Conservation (phyloP, 2,888 invertebrate genomes). For the Pollenia labialis region DNA sequence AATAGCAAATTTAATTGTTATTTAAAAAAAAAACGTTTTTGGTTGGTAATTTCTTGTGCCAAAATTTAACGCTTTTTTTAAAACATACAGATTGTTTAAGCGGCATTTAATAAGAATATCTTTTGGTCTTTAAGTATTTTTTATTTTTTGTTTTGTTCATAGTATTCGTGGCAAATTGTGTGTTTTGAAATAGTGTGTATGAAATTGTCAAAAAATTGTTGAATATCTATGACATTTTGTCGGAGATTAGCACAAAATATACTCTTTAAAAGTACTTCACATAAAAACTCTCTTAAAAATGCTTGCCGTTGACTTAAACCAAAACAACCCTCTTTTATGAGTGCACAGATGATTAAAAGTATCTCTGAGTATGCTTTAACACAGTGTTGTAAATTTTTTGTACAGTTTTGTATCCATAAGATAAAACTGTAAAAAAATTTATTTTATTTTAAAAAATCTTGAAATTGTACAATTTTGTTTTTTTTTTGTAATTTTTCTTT, state of each 20-base stretch:
- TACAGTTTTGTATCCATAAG: constrained; percentile 71
- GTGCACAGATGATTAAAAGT: constrained; percentile 28
- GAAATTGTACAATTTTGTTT: no score
- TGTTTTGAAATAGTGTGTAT: constrained; percentile 26
- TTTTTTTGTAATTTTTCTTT: no score
- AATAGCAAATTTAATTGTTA: background rate
- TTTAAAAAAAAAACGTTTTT: background rate
- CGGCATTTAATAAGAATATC: constrained; percentile 34
- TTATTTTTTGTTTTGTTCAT: constrained; percentile 80
- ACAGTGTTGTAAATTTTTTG: constrained; percentile 68
- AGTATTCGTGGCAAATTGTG: constrained; percentile 78
- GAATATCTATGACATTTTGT: constrained; percentile 55
- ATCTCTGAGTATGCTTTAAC: constrained; percentile 25
- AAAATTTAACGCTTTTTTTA: background rate
- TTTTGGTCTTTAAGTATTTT: constrained; percentile 68
- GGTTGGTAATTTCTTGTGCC: no score
- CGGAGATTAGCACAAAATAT: constrained; percentile 24
- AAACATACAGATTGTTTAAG: constrained; percentile 16
- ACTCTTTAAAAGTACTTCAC: constrained; percentile 38
- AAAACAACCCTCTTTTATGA: constrained; percentile 58
- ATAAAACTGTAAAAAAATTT: constrained; percentile 17
- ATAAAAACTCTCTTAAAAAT: constrained; percentile 10
- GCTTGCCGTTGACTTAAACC: background rate
- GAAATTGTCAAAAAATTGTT: constrained; percentile 60
- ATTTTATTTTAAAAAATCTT: no score